A percentile compares a stretch with the other conserved stretches of the same genome.
Conservation (phyloP, 2,888 invertebrate genomes). For the Leptarthrus brevirostris region DNA sequence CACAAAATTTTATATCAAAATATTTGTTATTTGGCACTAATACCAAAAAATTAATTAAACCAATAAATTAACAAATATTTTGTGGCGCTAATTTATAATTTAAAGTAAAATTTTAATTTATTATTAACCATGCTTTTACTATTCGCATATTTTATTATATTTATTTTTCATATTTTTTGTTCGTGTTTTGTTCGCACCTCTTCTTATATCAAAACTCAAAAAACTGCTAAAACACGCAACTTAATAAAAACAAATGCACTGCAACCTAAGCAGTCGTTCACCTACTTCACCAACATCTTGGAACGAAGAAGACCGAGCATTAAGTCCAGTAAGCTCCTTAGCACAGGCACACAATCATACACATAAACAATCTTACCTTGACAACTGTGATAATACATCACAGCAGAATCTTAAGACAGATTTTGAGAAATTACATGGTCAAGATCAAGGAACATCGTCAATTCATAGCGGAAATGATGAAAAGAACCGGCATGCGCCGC, state of each 20-base stretch:
- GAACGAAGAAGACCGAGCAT: conserved; percentile 66
- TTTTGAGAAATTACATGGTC: conserved; percentile 53
- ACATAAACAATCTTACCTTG: conserved; percentile 49
- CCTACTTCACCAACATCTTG: conserved; percentile 66
- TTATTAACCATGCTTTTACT: conserved; percentile 30
- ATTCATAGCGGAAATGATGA: conserved; percentile 57
- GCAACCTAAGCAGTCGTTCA: conserved; percentile 62
- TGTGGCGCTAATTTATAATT: too few relatives aligned
- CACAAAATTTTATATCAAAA: not conserved
- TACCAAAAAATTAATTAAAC: not conserved
- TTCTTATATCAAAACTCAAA: not conserved
- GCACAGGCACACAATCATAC: conserved; percentile 50
- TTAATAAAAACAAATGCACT: conserved; percentile 4
- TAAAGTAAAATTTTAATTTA: too few relatives aligned
- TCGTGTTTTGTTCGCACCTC: conserved; percentile 30
- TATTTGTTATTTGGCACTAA: too few relatives aligned
- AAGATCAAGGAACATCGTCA: not conserved
- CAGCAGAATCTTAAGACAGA: conserved; percentile 63
- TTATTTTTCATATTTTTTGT: conserved; percentile 29
- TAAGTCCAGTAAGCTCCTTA: conserved; percentile 63
- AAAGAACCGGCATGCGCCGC: conserved; percentile 44
- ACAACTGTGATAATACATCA: conserved; percentile 48
- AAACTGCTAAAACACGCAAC: conserved; percentile 9
- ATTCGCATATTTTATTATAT: conserved; percentile 20
- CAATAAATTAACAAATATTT: too few relatives aligned